These are phyloP conservation scores for Eumacrocentrus americanus DNA, from an alignment of 2,888 invertebrate species.

Conservation along the genomic window DNA sequence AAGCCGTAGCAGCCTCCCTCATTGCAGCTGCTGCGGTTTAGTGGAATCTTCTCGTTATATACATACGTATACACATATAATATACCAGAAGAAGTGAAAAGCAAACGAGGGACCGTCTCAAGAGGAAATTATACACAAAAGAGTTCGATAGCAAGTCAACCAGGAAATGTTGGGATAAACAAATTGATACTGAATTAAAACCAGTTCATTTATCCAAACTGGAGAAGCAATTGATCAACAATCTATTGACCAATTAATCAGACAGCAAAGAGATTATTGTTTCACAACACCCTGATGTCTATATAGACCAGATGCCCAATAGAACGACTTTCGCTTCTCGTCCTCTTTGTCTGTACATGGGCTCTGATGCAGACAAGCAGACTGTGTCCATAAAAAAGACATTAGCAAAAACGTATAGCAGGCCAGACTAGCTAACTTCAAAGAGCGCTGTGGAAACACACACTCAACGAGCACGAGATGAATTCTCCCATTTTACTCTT, in stretches of 20 bases:
- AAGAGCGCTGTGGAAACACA: neutral
- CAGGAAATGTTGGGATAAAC: neutral
- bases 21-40: conserved; percentile 12
- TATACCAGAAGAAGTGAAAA: neutral
- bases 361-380: neutral
- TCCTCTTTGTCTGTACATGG: conserved; percentile 14
- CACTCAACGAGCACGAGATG: neutral
- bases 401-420: neutral
- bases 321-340: conserved; percentile 7
- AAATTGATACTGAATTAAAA: neutral
- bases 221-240: neutral
- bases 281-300: neutral
- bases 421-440: neutral
- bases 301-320: neutral
- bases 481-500: too few relatives aligned
- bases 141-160: neutral
- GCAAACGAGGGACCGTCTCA: conserved; percentile 11
- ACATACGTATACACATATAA: neutral
- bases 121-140: conserved; percentile 9
- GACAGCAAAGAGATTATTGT: neutral
- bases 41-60: conserved; percentile 1
- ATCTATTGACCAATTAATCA: neutral
- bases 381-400: neutral
- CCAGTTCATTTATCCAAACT: neutral
- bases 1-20: neutral